Percentiles rank a stretch among this genome's conserved stretches.
These are phyloP conservation scores for Linnaemya vulpina DNA, from an alignment of 2,888 invertebrate species.

Conservation along the genomic window DNA sequence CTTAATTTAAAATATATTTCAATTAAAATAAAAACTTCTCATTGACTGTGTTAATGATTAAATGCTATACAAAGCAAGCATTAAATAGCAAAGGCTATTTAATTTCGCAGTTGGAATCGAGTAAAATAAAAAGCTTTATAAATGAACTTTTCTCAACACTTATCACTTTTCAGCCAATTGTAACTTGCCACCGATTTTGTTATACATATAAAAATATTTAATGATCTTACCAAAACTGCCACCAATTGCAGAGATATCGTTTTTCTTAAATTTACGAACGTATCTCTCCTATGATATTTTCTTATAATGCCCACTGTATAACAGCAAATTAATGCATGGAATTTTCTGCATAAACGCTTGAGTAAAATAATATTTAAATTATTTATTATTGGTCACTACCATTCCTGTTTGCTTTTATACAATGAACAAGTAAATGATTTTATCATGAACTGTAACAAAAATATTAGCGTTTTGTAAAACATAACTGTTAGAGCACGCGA, in stretches of 20 bases:
- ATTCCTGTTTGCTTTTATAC: constrained; percentile 65
- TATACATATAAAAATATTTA: too few relatives aligned
- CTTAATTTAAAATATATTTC: too few relatives aligned
- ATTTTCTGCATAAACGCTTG: constrained; percentile 53
- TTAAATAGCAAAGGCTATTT: too few relatives aligned
- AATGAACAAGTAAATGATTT: constrained; percentile 78
- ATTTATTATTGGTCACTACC: constrained; percentile 37
- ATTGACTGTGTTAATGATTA: too few relatives aligned
- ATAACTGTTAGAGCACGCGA: constrained; percentile 66
- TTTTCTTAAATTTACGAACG: neutral
- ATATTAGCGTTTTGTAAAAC: constrained; percentile 64
- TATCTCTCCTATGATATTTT: neutral
- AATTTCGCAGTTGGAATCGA: too few relatives aligned
- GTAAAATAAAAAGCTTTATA: too few relatives aligned
- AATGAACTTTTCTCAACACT: too few relatives aligned
- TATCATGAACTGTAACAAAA: constrained; percentile 71
- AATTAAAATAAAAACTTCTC: too few relatives aligned
- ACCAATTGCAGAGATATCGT: neutral
- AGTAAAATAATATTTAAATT: constrained; percentile 68
- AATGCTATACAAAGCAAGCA: too few relatives aligned
- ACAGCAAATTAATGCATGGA: constrained; percentile 15
- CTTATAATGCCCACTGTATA: constrained; percentile 30
- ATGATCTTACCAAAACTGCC: too few relatives aligned
- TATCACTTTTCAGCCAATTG: too few relatives aligned
- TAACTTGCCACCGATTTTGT: too few relatives aligned